Percentiles rank a stretch among this genome's conserved stretches.
Evolutionary conservation across 2,888 invertebrate genomes (phyloP).

Genomic region (Lamellibrachia columna): DNA sequence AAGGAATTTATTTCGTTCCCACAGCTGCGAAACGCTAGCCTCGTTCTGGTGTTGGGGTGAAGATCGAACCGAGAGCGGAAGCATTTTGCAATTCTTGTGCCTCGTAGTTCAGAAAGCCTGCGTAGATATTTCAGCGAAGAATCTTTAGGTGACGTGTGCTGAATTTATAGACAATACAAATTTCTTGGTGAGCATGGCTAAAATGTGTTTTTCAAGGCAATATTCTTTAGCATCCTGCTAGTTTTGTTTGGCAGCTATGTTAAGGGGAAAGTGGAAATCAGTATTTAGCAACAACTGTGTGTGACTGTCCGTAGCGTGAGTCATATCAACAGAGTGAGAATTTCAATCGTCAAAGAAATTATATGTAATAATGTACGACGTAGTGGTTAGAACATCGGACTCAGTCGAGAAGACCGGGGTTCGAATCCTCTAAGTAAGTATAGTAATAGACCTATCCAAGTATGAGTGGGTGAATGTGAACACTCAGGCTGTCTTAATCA

Average conservation of each 20-base stretch:
- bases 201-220: neutral
- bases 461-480: too few relatives aligned
- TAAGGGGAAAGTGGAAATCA: neutral
- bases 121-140: neutral
- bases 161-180: neutral
- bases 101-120: neutral
- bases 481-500: neutral
- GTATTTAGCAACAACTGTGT: too few relatives aligned
- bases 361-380: too few relatives aligned
- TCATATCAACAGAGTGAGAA: too few relatives aligned
- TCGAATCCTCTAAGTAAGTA: too few relatives aligned
- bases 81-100: neutral
- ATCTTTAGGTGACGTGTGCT: neutral
- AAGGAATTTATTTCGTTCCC: conserved; percentile 2
- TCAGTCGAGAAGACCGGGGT: too few relatives aligned
- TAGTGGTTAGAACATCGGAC: too few relatives aligned
- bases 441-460: too few relatives aligned
- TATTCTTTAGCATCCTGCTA: neutral
- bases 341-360: too few relatives aligned
- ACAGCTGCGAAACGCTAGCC: conserved; percentile 4
- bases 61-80: neutral
- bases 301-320: too few relatives aligned
- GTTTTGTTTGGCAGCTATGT: neutral
- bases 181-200: neutral
- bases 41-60: neutral